Conservation (phyloP, 2,888 invertebrate species). For the Melanargia galathea region DNA sequence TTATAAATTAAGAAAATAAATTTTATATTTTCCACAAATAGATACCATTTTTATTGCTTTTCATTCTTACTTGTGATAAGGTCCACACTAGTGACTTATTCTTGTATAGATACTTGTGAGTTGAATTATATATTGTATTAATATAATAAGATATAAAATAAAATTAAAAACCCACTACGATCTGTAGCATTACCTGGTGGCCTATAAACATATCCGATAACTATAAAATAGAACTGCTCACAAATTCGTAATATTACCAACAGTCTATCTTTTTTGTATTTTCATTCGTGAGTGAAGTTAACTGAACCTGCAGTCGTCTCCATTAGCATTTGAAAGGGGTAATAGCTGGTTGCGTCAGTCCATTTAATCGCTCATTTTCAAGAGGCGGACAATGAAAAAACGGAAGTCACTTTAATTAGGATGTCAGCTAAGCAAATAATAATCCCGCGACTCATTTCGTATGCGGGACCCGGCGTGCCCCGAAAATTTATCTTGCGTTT, state of each 20-base stretch:
- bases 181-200: too few species aligned
- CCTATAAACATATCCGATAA: too few species aligned
- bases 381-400: conserved; percentile 61
- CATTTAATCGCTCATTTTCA: conserved; percentile 26
- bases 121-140: too few species aligned
- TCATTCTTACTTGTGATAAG: too few species aligned
- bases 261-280: too few species aligned
- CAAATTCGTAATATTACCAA: too few species aligned
- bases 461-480: conserved; percentile 65
- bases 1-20: neutral
- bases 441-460: conserved; percentile 73
- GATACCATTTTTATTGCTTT: neutral
- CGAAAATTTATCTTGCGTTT: conserved; percentile 70
- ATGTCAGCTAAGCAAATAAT: conserved; percentile 77
- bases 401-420: conserved; percentile 73
- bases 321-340: neutral
- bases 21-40: neutral
- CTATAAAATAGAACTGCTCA: too few species aligned
- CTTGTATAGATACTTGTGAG: too few species aligned
- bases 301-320: neutral
- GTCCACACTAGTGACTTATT: too few species aligned
- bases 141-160: too few species aligned
- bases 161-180: too few species aligned
- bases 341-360: neutral
- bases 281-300: neutral